These are phyloP conservation scores for Dastarcus helophoroides DNA, from an alignment of 2,888 invertebrate species.

Conservation along the genomic window DNA sequence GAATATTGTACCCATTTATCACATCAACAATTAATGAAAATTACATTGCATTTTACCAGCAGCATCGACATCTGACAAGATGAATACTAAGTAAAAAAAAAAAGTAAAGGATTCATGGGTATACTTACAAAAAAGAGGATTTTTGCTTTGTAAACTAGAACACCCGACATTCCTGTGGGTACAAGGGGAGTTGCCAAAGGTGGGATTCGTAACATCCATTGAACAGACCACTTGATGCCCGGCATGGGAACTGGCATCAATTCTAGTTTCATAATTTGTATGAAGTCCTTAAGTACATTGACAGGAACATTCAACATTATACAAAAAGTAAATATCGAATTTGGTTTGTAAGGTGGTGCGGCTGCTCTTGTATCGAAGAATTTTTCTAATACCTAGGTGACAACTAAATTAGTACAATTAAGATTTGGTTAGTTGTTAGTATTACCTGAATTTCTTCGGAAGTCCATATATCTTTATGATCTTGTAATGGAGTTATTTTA, in stretches of 20 bases:
- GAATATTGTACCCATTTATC: too few relatives aligned
- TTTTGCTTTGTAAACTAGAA: slow-evolving; percentile 74
- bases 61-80: too few relatives aligned
- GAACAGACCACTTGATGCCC: slow-evolving; percentile 76
- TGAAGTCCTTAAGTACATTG: slow-evolving; percentile 82
- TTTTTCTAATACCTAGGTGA: slow-evolving; percentile 70
- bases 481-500: slow-evolving; percentile 66
- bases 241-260: slow-evolving; percentile 50
- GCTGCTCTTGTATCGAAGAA: slow-evolving; percentile 87
- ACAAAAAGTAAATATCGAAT: slow-evolving; percentile 76
- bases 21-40: too few relatives aligned
- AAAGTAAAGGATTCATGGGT: not conserved
- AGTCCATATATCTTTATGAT: slow-evolving; percentile 78
- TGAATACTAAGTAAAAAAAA: too few relatives aligned
- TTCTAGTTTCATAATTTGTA: slow-evolving; percentile 70
- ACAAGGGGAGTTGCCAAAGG: slow-evolving; percentile 78
- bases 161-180: slow-evolving; percentile 81
- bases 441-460: slow-evolving; percentile 70
- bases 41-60: too few relatives aligned
- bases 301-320: slow-evolving; percentile 74
- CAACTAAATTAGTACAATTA: slow-evolving; percentile 1
- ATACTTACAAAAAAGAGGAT: slow-evolving; percentile 82
- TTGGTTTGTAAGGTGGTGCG: slow-evolving; percentile 83
- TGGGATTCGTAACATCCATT: slow-evolving; percentile 86
- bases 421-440: not conserved